Conservation (phyloP, 2,888 invertebrate genomes). For the Troides aeacus region DNA sequence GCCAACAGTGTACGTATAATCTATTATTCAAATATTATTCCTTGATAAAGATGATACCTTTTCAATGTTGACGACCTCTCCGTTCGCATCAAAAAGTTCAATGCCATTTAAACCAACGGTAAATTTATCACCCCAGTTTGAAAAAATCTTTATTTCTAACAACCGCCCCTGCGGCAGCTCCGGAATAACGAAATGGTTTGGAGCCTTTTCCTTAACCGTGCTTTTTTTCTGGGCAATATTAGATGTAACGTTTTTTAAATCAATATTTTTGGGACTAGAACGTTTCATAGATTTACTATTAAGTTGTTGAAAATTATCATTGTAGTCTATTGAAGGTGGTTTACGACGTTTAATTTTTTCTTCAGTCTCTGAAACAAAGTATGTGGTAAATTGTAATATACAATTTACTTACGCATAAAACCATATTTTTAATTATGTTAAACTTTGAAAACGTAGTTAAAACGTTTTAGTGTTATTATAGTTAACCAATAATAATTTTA, state of each 20-base stretch:
- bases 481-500: too few relatives aligned
- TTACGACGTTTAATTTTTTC: slow-evolving; percentile 22
- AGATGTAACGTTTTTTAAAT: slow-evolving; percentile 49
- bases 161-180: slow-evolving; percentile 85
- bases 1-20: too few relatives aligned
- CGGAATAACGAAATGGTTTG: slow-evolving; percentile 85
- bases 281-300: slow-evolving; percentile 20
- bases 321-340: not conserved
- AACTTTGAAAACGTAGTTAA: too few relatives aligned
- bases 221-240: slow-evolving; percentile 39
- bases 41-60: slow-evolving; percentile 69
- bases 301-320: not conserved
- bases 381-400: not conserved
- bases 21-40: too few relatives aligned
- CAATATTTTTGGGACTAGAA: slow-evolving; percentile 38
- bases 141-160: slow-evolving; percentile 83
- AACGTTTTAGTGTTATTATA: too few relatives aligned
- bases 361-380: slow-evolving; percentile 12
- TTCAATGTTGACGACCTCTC: slow-evolving; percentile 79
- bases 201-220: slow-evolving; percentile 43
- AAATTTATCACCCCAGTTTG: slow-evolving; percentile 90
- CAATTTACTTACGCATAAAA: too few relatives aligned
- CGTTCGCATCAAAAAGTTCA: slow-evolving; percentile 84
- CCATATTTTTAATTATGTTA: too few relatives aligned
- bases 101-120: slow-evolving; percentile 89